These are phyloP conservation scores for Drosophila sp. DNA, from an alignment of 1,140 invertebrate species.

Conservation along the genomic window DNA sequence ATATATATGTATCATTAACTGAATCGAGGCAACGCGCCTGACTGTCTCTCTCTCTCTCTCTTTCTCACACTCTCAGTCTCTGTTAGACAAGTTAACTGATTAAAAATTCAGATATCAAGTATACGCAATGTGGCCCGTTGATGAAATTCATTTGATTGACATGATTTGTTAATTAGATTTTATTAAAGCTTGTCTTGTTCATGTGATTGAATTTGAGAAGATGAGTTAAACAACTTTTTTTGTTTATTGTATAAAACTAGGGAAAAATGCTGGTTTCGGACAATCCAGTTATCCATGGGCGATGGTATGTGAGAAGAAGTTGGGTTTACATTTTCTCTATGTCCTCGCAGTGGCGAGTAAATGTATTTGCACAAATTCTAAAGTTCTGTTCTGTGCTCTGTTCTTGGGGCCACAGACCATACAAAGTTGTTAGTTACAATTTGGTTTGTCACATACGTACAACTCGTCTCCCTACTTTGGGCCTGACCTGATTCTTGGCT, in stretches of 20 bases:
- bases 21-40: background rate
- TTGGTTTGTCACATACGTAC: conserved; percentile 30
- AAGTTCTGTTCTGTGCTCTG: conserved; percentile 21
- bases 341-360: conserved; percentile 3
- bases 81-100: conserved; percentile 1
- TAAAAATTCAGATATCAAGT: background rate
- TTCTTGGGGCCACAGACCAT: conserved; percentile 35
- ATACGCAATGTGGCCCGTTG: conserved; percentile 1
- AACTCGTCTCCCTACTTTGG: conserved; percentile 22
- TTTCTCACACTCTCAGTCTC: background rate
- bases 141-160: conserved; percentile 2
- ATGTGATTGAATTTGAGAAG: conserved; percentile 1
- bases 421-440: conserved; percentile 69
- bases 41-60: background rate
- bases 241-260: background rate
- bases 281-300: conserved; percentile 1
- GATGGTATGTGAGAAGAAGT: background rate
- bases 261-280: conserved; percentile 4
- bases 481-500: conserved; percentile 52
- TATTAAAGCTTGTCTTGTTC: conserved; percentile 8
- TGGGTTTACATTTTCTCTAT: background rate
- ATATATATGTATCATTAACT: background rate
- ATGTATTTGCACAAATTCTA: conserved; percentile 14
- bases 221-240: background rate
- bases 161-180: conserved; percentile 6